These are phyloP conservation scores for Pseudochirops corinnae DNA, from an alignment of 2,797 vertebrate genomes.

Conservation along the genomic window DNA sequence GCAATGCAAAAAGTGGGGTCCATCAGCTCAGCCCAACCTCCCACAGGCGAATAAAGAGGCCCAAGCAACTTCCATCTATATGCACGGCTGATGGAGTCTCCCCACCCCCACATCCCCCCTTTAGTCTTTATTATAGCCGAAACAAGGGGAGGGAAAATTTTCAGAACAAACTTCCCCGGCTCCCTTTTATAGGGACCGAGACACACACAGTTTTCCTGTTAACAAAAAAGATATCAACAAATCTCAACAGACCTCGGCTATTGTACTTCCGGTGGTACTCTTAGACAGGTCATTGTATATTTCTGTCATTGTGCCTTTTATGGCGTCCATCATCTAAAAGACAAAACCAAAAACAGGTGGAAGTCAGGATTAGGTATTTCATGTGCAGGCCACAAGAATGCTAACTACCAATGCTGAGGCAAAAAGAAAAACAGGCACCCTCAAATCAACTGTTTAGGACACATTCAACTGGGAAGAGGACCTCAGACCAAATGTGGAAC, in stretches of 20 bases:
- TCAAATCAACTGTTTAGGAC: background rate
- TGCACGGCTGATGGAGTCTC: background rate
- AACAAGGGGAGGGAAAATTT: background rate
- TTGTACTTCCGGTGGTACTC: slow-evolving; percentile 97
- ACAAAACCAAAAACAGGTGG: slow-evolving; percentile 50
- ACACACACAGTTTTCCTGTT: background rate
- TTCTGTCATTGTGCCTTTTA: slow-evolving; percentile 99
- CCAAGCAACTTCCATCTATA: background rate
- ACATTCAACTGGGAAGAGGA: background rate
- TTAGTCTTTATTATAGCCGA: background rate
- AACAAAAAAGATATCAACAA: background rate
- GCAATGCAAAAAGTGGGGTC: background rate
- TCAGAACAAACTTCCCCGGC: background rate
- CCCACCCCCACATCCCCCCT: background rate
- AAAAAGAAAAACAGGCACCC: background rate
- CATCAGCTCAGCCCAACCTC: background rate
- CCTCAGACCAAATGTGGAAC: background rate
- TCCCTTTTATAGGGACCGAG: background rate
- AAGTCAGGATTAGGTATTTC: background rate
- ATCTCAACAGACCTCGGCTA: slow-evolving; percentile 91
- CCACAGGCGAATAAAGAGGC: background rate
- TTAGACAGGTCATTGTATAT: slow-evolving; percentile 98
- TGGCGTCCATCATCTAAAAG: slow-evolving; percentile 97
- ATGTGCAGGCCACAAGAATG: background rate
- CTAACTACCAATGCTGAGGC: background rate